phyloP scores from a whole-genome alignment of 2,888 invertebrate species.

The Caenorhabditis zanzibari region DNA sequence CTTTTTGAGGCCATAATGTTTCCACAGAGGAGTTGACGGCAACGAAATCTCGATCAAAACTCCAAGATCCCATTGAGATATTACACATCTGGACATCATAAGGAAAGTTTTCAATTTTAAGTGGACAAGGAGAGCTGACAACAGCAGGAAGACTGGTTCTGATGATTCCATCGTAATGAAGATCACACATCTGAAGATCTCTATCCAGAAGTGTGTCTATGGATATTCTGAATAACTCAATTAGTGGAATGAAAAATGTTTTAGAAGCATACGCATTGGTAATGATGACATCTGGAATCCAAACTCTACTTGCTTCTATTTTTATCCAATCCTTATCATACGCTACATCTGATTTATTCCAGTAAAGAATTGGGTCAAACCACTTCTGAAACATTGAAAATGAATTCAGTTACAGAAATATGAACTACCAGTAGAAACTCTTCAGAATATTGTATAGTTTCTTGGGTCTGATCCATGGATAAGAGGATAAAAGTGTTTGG shows the following conservation, averaged over 20 bases:
- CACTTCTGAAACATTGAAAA: slow-evolving; percentile 61
- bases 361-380: slow-evolving; percentile 75
- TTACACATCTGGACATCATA: slow-evolving; percentile 72
- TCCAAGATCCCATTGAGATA: slow-evolving; percentile 71
- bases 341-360: slow-evolving; percentile 66
- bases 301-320: slow-evolving; percentile 60
- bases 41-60: slow-evolving; percentile 61
- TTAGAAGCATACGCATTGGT: slow-evolving; percentile 58
- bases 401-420: background rate
- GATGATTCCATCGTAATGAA: slow-evolving; percentile 68
- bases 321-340: slow-evolving; percentile 69
- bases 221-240: slow-evolving; percentile 57
- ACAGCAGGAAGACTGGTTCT: slow-evolving; percentile 66
- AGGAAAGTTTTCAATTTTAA: slow-evolving; percentile 70
- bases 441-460: slow-evolving; percentile 73
- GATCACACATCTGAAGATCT: slow-evolving; percentile 65
- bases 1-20: slow-evolving; percentile 32
- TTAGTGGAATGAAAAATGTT: background rate
- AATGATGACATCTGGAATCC: slow-evolving; percentile 74
- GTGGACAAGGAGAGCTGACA: slow-evolving; percentile 67
- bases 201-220: slow-evolving; percentile 57
- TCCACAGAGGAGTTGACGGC: slow-evolving; percentile 52
- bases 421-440: slow-evolving; percentile 72
- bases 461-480: slow-evolving; percentile 75
- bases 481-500: slow-evolving; percentile 72